Evolutionary conservation across 1,140 invertebrate species (phyloP), one percentile per base, ranked within the genome.

Genomic region (Liolophura sinensis): DNA sequence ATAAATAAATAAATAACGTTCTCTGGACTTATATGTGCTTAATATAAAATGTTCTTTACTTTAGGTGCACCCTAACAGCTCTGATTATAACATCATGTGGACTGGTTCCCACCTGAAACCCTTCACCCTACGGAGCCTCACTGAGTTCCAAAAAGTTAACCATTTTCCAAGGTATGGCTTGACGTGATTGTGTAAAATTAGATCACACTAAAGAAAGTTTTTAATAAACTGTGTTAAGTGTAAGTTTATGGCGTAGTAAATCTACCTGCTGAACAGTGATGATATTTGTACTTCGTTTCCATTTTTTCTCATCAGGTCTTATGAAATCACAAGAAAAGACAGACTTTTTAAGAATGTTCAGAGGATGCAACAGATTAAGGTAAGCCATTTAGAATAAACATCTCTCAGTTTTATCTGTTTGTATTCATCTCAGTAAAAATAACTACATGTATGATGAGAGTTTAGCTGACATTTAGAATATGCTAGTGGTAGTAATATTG

Each of bases 91-190:
- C 82, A 80, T 97, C 31, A 77, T 96, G 20, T 97, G 95, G 95
- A 94, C 93, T 55, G 94, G 94, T 20, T 89, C 92, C 31, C 93
- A 96, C 82, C 91, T 94, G 7, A 96, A 96, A 81, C 92, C 94
- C 47, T 93, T 95, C 79, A 88, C 92, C 9, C 85, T 96, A 25
- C 87, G 93, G 67, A 89, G 89, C 57, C 84, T 97, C 67, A 87
- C 90, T 56, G 89, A 92, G 47, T 92, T 94, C 82, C 94, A 96
- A 85, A 89, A 93, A 80, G 91, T 96, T 31, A 97, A 97, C 83
- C 95, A 97, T 85, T 97, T 97, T 84, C 95, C 95, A 15, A 91
- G 93, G 92, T 93, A 83, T 78, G 71, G 46, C 20, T 31, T 64
- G 12, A 64, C 20, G 9, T 18, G 56, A n/a, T 27, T 22, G 20